Percentiles rank a stretch among this genome's conserved stretches.
phyloP scores from a whole-genome alignment of 2,797 vertebrate genomes.

The Amazonetta brasiliensis region DNA sequence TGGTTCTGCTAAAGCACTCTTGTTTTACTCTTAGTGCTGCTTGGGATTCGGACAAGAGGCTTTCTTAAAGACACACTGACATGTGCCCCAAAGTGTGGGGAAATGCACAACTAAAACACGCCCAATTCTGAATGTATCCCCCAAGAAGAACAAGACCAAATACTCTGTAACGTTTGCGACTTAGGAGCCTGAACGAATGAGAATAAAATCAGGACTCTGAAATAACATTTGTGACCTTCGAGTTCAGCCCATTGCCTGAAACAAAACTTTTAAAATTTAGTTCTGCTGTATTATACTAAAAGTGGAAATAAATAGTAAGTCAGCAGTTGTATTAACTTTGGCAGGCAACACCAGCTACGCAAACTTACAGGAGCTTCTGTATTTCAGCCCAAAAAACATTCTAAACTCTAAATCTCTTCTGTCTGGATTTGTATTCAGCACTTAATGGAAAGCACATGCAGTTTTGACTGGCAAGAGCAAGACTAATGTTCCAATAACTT shows the following conservation, averaged over 20 bases:
- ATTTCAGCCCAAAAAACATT: not conserved
- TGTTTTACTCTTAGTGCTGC: not conserved
- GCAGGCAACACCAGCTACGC: not conserved
- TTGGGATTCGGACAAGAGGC: not conserved
- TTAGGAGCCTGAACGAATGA: not conserved
- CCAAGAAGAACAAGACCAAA: not conserved
- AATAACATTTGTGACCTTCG: not conserved
- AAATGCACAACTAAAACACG: not conserved
- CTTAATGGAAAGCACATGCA: not conserved
- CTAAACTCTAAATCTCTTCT: not conserved
- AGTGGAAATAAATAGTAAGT: not conserved
- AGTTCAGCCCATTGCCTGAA: not conserved
- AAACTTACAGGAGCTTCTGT: not conserved
- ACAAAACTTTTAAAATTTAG: not conserved
- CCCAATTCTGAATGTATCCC: not conserved
- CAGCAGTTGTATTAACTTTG: not conserved
- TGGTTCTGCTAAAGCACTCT: not conserved
- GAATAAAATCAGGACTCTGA: not conserved
- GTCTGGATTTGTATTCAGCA: not conserved
- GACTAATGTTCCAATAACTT: not conserved
- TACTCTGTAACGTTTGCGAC: not conserved
- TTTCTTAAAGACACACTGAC: not conserved
- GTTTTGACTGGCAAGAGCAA: not conserved
- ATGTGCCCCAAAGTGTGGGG: too few species aligned
- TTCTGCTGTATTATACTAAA: not conserved